These are phyloP conservation scores for Calliscelio sp. DNA, from an alignment of 2,888 invertebrate genomes.

Conservation along the genomic window DNA sequence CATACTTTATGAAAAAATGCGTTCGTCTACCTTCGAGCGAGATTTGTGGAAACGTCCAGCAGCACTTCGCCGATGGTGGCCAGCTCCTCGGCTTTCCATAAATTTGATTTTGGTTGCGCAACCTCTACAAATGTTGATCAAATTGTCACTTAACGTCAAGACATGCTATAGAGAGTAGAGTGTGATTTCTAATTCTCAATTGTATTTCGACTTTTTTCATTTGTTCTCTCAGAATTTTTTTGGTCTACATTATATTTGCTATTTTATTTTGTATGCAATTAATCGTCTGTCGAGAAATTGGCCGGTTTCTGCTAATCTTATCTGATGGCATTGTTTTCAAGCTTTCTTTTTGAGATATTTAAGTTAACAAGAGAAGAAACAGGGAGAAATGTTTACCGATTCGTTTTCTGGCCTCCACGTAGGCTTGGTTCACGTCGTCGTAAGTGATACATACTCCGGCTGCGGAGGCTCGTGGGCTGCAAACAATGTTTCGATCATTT, in stretches of 20 bases:
- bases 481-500: no score
- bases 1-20: constrained; percentile 65
- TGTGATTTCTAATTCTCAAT: no score
- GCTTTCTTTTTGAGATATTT: constrained; percentile 23
- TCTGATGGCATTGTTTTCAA: constrained; percentile 36
- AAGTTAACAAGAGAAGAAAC: background rate
- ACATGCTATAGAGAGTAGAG: no score
- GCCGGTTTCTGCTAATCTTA: constrained; percentile 4
- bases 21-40: constrained; percentile 92
- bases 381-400: constrained; percentile 90
- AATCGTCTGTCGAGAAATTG: background rate
- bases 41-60: constrained; percentile 93
- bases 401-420: constrained; percentile 94
- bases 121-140: constrained; percentile 88
- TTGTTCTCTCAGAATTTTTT: no score
- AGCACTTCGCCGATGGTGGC: constrained; percentile 95
- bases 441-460: constrained; percentile 95
- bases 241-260: no score
- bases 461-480: constrained; percentile 87
- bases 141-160: no score
- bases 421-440: constrained; percentile 95
- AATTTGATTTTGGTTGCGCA: constrained; percentile 91
- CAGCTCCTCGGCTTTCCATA: constrained; percentile 93
- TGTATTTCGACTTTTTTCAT: no score
- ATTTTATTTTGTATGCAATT: no score